Conservation (phyloP, 2,888 invertebrate genomes). For the Sarcophaga rosellei region DNA sequence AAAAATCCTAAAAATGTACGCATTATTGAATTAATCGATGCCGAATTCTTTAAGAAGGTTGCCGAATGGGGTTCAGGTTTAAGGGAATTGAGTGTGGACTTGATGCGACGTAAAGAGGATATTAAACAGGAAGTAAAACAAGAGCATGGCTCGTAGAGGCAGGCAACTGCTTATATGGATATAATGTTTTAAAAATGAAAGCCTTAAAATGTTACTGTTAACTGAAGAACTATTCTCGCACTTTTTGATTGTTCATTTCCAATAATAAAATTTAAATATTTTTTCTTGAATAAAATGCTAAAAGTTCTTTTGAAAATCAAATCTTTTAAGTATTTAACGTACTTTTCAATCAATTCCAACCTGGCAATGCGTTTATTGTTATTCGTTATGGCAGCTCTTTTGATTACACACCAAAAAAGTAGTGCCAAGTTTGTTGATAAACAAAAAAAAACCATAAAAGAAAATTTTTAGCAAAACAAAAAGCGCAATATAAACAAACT, state of each 20-base stretch:
- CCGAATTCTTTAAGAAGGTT: conserved; percentile 82
- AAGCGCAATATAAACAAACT: conserved; percentile 42
- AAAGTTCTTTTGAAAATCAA: background rate
- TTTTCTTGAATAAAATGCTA: background rate
- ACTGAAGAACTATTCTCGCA: no score
- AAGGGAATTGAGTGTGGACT: conserved; percentile 53
- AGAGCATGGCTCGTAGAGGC: conserved; percentile 52
- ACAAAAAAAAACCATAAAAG: background rate
- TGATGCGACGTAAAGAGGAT: conserved; percentile 10
- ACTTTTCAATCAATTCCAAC: background rate
- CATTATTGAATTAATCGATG: conserved; percentile 81
- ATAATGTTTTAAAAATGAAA: no score
- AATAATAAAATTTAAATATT: no score
- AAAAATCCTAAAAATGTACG: conserved; percentile 77
- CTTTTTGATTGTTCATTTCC: no score
- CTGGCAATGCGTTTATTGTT: conserved; percentile 10
- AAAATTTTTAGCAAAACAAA: conserved; percentile 36
- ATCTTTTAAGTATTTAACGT: background rate
- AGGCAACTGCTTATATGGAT: no score
- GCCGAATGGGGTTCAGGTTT: conserved; percentile 81
- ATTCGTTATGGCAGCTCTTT: background rate
- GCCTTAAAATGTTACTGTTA: no score
- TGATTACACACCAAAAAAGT: background rate
- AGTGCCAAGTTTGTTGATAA: conserved; percentile 23
- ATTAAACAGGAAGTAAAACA: conserved; percentile 46